Evolutionary conservation across 1,140 invertebrate genomes (phyloP).

Genomic region (Aphaenogaster floridana): DNA sequence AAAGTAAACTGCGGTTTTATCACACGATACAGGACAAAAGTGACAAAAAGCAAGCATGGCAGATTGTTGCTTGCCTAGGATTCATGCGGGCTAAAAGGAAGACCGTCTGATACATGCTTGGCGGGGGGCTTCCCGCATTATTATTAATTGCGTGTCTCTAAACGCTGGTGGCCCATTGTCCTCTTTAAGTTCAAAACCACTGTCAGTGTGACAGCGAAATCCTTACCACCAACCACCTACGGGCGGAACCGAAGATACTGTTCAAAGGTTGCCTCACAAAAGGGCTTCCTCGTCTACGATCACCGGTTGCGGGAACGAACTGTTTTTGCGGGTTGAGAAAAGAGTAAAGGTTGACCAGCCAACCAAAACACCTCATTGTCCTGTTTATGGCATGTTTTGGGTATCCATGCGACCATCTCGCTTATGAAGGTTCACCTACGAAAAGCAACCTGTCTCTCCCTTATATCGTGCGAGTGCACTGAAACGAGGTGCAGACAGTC

Average conservation of each 20-base stretch:
- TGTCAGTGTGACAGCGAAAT: slow-evolving; percentile 15
- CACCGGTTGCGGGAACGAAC: background rate
- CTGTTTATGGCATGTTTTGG: slow-evolving; percentile 81
- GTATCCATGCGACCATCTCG: slow-evolving; percentile 70
- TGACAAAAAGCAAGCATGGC: background rate
- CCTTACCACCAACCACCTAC: slow-evolving; percentile 33
- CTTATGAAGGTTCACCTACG: slow-evolving; percentile 66
- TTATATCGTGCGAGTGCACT: background rate
- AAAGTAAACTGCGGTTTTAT: slow-evolving; percentile 50
- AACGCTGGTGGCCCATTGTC: slow-evolving; percentile 68
- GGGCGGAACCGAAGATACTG: background rate
- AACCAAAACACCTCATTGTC: slow-evolving; percentile 81
- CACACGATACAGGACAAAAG: background rate
- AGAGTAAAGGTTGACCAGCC: slow-evolving; percentile 34
- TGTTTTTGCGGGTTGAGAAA: slow-evolving; percentile 37
- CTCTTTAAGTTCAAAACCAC: slow-evolving; percentile 4
- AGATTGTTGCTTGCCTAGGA: background rate
- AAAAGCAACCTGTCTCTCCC: slow-evolving; percentile 4
- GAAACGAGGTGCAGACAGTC: slow-evolving; percentile 46
- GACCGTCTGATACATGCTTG: slow-evolving; percentile 18
- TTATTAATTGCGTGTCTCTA: slow-evolving; percentile 72
- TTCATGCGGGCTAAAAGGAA: slow-evolving; percentile 73
- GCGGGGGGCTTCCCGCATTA: slow-evolving; percentile 73
- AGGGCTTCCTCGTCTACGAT: background rate
- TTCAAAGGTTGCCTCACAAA: slow-evolving; percentile 51